Conservation (phyloP, 2,888 invertebrate genomes). For the Aproaerema taeniolella region DNA sequence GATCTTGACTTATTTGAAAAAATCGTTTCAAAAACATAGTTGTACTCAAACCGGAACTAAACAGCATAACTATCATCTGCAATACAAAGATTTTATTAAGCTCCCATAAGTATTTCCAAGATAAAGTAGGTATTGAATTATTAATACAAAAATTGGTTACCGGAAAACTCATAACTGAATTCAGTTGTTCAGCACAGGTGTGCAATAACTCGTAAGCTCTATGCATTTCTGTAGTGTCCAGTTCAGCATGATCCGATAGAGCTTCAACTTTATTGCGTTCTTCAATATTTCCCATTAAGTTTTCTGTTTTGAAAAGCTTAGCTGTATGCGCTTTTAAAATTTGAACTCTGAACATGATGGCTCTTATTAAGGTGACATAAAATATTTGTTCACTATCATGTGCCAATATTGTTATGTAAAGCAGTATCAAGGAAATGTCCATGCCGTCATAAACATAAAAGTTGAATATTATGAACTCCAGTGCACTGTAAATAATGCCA, state of each 20-base stretch:
- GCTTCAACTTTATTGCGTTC: constrained; percentile 9
- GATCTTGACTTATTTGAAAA: constrained; percentile 36
- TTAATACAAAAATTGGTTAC: no score
- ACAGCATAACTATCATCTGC: constrained; percentile 47
- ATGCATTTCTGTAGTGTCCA: constrained; percentile 11
- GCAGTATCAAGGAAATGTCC: constrained; percentile 16
- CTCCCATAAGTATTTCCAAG: background rate
- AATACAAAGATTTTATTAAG: constrained; percentile 19
- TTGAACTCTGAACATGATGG: constrained; percentile 37
- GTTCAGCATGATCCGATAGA: constrained; percentile 8
- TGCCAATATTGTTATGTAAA: constrained; percentile 30
- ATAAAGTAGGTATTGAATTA: background rate
- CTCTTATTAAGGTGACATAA: constrained; percentile 35
- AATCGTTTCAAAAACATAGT: constrained; percentile 45
- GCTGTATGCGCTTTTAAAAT: constrained; percentile 44
- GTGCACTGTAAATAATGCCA: constrained; percentile 24
- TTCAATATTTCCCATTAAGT: constrained; percentile 16
- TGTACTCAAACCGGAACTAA: constrained; percentile 46
- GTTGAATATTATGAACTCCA: constrained; percentile 31
- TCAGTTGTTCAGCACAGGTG: constrained; percentile 13
- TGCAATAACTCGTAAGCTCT: constrained; percentile 14
- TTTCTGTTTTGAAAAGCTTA: constrained; percentile 29
- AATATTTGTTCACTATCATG: constrained; percentile 49
- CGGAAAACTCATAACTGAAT: constrained; percentile 15
- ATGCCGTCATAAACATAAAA: constrained; percentile 18